Evolutionary conservation across 2,797 vertebrate genomes (phyloP).

Genomic region (Cheirogaleus major): DNA sequence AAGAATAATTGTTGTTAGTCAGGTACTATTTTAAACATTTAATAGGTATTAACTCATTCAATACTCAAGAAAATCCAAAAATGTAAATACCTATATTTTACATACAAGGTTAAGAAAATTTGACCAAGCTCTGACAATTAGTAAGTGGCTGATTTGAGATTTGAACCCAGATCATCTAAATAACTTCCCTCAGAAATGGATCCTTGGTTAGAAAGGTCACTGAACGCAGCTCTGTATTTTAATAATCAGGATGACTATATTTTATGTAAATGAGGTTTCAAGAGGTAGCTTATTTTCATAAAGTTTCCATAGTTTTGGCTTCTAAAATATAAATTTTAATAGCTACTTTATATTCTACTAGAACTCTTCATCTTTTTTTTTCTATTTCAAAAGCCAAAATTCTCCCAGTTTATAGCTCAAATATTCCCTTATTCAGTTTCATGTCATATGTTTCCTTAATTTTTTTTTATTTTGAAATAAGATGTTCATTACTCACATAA

Average conservation of each 20-base stretch:
- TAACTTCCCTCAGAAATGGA: not conserved
- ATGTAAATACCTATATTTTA: not conserved
- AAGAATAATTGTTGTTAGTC: not conserved
- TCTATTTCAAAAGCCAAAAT: not conserved
- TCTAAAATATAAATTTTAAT: not conserved
- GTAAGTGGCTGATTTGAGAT: not conserved
- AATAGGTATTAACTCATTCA: not conserved
- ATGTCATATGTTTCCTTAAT: not conserved
- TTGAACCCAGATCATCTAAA: not conserved
- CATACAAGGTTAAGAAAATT: not conserved
- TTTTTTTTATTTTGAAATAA: not conserved
- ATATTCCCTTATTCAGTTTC: not conserved
- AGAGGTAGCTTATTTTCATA: not conserved
- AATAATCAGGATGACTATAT: not conserved
- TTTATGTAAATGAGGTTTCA: not conserved
- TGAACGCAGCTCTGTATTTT: too few species aligned
- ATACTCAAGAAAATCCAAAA: not conserved
- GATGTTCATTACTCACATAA: not conserved
- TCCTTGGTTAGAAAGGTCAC: not conserved
- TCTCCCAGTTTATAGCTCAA: not conserved
- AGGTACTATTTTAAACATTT: not conserved
- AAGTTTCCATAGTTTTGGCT: not conserved
- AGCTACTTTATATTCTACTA: not conserved
- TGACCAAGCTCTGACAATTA: not conserved
- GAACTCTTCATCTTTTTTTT: not conserved